These are phyloP conservation scores for Porites lutea DNA, from an alignment of 64 coral and sea anemone species.

Conservation along the genomic window DNA sequence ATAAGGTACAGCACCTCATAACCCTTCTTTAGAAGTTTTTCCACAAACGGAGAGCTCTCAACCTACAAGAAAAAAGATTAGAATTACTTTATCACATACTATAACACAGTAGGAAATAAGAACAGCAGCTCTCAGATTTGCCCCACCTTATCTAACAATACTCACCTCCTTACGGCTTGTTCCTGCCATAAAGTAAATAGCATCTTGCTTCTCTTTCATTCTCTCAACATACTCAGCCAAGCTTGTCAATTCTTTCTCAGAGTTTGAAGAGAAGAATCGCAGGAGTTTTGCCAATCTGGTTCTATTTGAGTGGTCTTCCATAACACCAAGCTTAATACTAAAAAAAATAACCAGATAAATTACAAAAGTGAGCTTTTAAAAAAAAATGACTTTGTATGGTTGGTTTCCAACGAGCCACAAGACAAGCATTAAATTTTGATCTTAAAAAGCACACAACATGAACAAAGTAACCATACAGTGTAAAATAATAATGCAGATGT, in stretches of 20 bases:
- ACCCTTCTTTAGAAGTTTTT: slow-evolving; percentile 91
- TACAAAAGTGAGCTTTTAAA: not conserved
- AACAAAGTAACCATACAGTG: too few relatives aligned
- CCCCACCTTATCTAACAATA: not conserved
- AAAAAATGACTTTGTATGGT: not conserved
- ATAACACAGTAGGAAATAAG: too few relatives aligned
- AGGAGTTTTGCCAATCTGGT: slow-evolving; percentile 95
- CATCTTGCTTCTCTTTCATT: slow-evolving; percentile 99
- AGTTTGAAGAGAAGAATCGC: slow-evolving; percentile 95
- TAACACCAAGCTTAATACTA: slow-evolving; percentile 96
- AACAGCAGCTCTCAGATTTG: too few relatives aligned
- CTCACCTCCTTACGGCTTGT: slow-evolving; percentile 91
- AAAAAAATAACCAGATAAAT: not conserved
- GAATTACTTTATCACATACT: not conserved
- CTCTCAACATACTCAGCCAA: slow-evolving; percentile 92
- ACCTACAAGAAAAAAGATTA: slow-evolving; percentile 48
- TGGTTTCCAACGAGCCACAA: too few relatives aligned
- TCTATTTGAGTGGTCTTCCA: slow-evolving; percentile 98
- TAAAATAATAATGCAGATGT: too few relatives aligned
- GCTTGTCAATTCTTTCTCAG: slow-evolving; percentile 92
- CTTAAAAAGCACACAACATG: too few relatives aligned
- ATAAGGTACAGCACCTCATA: slow-evolving; percentile 97
- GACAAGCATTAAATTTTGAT: too few relatives aligned
- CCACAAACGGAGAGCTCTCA: slow-evolving; percentile 96
- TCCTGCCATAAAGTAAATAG: slow-evolving; percentile 99